Evolutionary conservation across 2,888 invertebrate genomes (phyloP).

Genomic region (Pachymerium ferrugineum): DNA sequence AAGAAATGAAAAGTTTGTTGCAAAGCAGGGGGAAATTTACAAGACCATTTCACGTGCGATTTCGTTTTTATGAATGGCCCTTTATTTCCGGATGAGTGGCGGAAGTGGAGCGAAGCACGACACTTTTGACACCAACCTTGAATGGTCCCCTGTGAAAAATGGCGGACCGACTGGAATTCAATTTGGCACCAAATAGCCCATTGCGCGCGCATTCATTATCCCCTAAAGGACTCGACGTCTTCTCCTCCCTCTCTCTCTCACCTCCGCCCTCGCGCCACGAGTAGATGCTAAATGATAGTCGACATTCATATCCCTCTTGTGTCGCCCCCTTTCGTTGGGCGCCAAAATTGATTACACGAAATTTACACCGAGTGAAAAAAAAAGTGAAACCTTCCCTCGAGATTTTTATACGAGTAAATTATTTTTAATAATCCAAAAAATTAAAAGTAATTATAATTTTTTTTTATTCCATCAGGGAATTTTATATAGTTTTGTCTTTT

Average conservation of each 20-base stretch:
- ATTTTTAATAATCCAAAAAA: no score
- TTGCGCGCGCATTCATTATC: slow-evolving; percentile 27
- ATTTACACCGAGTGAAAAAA: no score
- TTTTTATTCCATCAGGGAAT: no score
- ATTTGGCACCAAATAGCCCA: slow-evolving; percentile 27
- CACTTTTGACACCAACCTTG: slow-evolving; percentile 27
- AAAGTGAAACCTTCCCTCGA: no score
- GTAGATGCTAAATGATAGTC: slow-evolving; percentile 22
- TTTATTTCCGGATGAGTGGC: slow-evolving; percentile 27
- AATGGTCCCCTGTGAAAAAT: slow-evolving; percentile 21
- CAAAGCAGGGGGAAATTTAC: background rate
- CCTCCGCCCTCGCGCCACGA: slow-evolving; percentile 5
- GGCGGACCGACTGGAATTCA: slow-evolving; percentile 27
- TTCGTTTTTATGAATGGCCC: slow-evolving; percentile 22
- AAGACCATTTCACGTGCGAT: slow-evolving; percentile 2
- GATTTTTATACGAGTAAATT: no score
- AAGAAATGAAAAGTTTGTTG: background rate
- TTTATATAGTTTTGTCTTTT: no score
- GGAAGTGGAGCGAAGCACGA: slow-evolving; percentile 15
- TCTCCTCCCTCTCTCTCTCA: background rate
- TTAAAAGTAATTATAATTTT: no score
- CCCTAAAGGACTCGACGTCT: slow-evolving; percentile 23
- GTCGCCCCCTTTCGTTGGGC: background rate
- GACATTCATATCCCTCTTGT: slow-evolving; percentile 2
- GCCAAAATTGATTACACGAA: no score